Base-by-base conservation (phyloP, 2,113 vertebrate genomes). In the Alectura lathami region DNA sequence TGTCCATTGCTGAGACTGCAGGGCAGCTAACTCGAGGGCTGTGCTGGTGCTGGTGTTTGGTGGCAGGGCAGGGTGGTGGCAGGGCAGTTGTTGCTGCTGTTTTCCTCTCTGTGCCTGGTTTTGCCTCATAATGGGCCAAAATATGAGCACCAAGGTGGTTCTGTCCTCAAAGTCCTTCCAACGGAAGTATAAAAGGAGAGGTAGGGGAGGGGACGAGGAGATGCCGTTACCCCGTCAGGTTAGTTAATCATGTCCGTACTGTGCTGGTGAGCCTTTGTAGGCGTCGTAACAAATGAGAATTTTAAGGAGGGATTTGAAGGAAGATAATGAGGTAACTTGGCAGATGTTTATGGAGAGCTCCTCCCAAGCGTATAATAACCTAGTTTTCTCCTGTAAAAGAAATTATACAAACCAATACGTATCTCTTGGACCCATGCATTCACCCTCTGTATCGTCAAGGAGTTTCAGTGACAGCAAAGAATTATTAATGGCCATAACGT, bases 281-380 rank as follows among this genome's bases (percentile, higher is more conserved):
- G 73, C 77, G 68, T 75, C 83, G 1, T 45, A 81, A 79, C 86
- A 96, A 93, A 93, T n/a, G 81, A 86, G 88, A 63, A 80, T 93
- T 90, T 92, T 84, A 92, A 86, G 95, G 88, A 86, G 64, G 76
- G 69, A 82, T 95, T 94, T 92, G 88, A 83, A 93, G 91, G 91
- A 84, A 91, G 86, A 89, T 97, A 92, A 96, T 82, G 92, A 95
- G 66, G 81, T 72, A 91, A 79, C 86, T 81, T 84, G 91, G 94
- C 94, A 96, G 96, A 93, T 93, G 95, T 89, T 96, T 96, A 90
- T 88, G 83, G 74, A 92, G 86, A 91, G 91, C 81, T 96, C 86
- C 88, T 96, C 94, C 92, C 94, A 79, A 38, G 92, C 77, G 29
- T 89, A 70, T 91, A 94, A 92, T 93, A 79, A 82, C 84, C 70